Base-by-base conservation (phyloP, 2,113 vertebrate genomes). In the Agapornis roseicollis region DNA sequence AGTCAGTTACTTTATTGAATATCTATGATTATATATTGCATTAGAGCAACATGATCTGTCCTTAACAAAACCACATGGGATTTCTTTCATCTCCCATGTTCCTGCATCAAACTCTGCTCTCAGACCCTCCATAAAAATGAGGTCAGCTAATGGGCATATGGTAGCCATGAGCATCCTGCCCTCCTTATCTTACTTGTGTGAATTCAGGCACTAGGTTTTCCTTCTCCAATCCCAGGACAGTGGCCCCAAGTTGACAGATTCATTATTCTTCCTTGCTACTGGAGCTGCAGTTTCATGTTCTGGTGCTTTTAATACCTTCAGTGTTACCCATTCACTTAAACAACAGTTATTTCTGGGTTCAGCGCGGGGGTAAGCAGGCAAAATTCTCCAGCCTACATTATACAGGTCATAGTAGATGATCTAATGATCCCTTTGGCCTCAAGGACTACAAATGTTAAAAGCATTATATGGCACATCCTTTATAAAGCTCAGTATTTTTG, bases 381-480 rank as follows among this genome's bases (percentile, higher is more conserved):
- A 86, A 95, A 95, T 49, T 68, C 85, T 90, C 56, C 72, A 93
- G 56, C 44, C 73, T 92, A 65, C 65, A 20, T 69, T 84, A 22
- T 7, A 64, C 46, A 88, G 93, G 88, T 97, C 93, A 92, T 60
- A 90, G 60, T 1, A 91, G 82, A 97, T 93, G 93, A 90, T 93
- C 96, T 96, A 96, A 93, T 41, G 93, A 95, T 94, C 88, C 85
- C 88, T 74, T 86, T 71, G 83, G 94, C 93, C 88, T 86, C 60
- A 15, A 93, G 88, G 92, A 83, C 92, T 86, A 16, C 56, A 47
- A 96, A 94, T 92, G 90, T 84, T 96, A 96, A 95, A 94, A 91
- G 88, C 93, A 96, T 96, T 94, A 93, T 64, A 55, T 91, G 84
- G 93, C 87, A 95, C 37, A 91, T 87, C 93, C 94, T 93, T 96